phyloP scores from a whole-genome alignment of 2,888 invertebrate species.

The Idaea biselata region DNA sequence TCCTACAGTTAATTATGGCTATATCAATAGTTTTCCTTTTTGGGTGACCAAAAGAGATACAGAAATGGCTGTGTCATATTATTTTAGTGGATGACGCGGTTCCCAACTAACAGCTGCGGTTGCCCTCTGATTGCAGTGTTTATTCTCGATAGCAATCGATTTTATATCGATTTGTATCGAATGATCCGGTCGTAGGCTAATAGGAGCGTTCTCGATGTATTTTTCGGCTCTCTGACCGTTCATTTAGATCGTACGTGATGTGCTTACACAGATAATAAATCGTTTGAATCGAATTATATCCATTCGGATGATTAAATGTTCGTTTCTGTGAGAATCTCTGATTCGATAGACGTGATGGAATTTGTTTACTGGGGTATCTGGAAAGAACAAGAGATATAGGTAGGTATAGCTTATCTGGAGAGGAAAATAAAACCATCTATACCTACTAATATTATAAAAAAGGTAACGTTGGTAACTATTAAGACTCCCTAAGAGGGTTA shows the following conservation, averaged over 20 bases:
- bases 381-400: constrained; percentile 3
- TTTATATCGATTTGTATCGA: constrained; percentile 71
- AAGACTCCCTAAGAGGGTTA: too few relatives aligned
- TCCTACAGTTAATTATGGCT: constrained; percentile 59
- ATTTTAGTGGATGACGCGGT: constrained; percentile 77
- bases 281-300: constrained; percentile 72
- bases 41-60: constrained; percentile 62
- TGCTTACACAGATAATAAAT: constrained; percentile 74
- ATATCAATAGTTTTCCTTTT: constrained; percentile 66
- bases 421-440: too few relatives aligned
- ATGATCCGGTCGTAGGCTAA: constrained; percentile 71
- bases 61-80: constrained; percentile 80
- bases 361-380: constrained; percentile 30
- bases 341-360: constrained; percentile 64
- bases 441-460: too few relatives aligned
- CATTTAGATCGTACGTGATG: constrained; percentile 76
- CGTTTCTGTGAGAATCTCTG: constrained; percentile 74
- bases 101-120: constrained; percentile 71
- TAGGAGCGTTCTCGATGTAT: constrained; percentile 71
- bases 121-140: constrained; percentile 73
- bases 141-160: constrained; percentile 73
- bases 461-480: too few relatives aligned
- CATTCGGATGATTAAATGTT: constrained; percentile 76
- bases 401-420: too few relatives aligned
- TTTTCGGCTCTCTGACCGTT: constrained; percentile 71